Base-by-base conservation (phyloP, 2,113 vertebrate species). In the Carlito syrichta region DNA sequence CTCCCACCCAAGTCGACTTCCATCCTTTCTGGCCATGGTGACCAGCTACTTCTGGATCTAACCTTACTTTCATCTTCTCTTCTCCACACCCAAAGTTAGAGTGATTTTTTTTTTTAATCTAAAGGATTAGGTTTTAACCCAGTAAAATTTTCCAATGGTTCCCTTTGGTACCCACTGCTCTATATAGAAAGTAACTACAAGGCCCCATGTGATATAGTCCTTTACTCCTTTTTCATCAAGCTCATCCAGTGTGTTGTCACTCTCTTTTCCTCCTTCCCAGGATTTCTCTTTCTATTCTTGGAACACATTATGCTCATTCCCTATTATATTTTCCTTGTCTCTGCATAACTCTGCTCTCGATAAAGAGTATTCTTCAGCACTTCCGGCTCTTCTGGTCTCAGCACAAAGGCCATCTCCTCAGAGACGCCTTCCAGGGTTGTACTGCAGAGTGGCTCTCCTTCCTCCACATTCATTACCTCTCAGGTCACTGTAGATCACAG, bases 1-100 rank as follows among this genome's bases (percentile, higher is more conserved):
- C 17, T 35, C 2, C 20, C 43, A 27, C 27, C 30, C 12, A n/a
- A 27, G 5, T 30, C 17, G 5, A 2, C 32, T 14, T 23, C n/a
- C 5, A 20, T 25, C 50, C 68, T 48, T 32, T 30, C 13, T 54
- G 2, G 2, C 0, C 5, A 11, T 23, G 2, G 1, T 19, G 27
- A 14, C n/a, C 6, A n/a, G n/a, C n/a, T n/a, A 1, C 30, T 4
- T 86, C 20, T 43, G 30, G 13, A 23, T 78, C 19, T 13, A 10
- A 45, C 58, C 38, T 62, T 7, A 30, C 17, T 5, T 25, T 0
- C 16, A 69, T 22, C 40, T 9, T 62, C 8, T 30, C 32, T 69
- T 48, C 30, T 68, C 23, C 40, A 69, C 14, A 23, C n/a, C n/a
- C n/a, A 14, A 32, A 58, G 5, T 30, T 1, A 56, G 8, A 43